Percentiles rank a stretch among this genome's conserved stretches.
Evolutionary conservation across 35 echinoderm and acorn worm species (phyloP).

Genomic region (Lytechinus pictus): DNA sequence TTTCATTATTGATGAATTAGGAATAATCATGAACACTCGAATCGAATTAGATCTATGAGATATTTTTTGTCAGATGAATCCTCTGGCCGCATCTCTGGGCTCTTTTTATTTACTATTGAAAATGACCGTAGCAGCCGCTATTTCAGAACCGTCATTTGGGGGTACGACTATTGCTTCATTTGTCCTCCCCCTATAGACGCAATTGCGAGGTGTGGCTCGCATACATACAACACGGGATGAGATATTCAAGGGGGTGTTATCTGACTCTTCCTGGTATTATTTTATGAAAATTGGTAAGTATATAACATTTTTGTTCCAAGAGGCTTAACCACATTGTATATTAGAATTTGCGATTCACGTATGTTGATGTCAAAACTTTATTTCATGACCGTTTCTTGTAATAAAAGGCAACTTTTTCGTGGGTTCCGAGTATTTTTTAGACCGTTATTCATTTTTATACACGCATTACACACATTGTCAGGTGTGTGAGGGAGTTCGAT

Average conservation of each 20-base stretch:
- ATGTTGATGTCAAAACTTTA: neutral
- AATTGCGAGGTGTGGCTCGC: slow-evolving; percentile 64
- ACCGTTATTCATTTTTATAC: slow-evolving; percentile 7
- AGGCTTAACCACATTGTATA: neutral
- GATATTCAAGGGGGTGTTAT: neutral
- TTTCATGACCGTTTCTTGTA: neutral
- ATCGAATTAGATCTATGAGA: neutral
- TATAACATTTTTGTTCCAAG: neutral
- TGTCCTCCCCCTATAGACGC: slow-evolving; percentile 58
- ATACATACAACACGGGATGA: slow-evolving; percentile 26
- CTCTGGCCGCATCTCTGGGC: neutral
- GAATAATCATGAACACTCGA: neutral
- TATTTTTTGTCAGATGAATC: neutral
- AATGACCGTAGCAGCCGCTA: slow-evolving; percentile 24
- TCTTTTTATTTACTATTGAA: neutral
- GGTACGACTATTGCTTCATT: slow-evolving; percentile 48
- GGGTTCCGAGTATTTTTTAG: neutral
- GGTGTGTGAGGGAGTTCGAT: neutral
- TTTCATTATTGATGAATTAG: neutral
- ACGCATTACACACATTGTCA: neutral
- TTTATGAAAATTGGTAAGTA: slow-evolving; percentile 59
- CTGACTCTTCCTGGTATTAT: slow-evolving; percentile 55
- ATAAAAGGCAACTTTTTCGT: neutral
- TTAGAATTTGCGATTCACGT: neutral
- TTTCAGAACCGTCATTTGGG: slow-evolving; percentile 52